These are phyloP conservation scores for Eristalis pertinax DNA, from an alignment of 2,888 invertebrate species.

Conservation along the genomic window DNA sequence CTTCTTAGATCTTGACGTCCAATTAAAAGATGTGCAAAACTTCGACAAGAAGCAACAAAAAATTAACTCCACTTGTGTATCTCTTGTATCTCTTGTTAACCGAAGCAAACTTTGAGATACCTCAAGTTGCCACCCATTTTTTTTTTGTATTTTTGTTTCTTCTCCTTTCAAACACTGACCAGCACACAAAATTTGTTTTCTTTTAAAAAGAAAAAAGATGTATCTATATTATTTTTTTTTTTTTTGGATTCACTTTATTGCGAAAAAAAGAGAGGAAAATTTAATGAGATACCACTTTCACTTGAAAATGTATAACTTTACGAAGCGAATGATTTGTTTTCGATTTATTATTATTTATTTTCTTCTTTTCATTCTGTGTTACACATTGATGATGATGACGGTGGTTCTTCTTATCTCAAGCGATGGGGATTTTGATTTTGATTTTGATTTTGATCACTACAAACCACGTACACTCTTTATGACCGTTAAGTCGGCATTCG, in stretches of 20 bases:
- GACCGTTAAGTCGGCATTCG: not conserved
- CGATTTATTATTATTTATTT: constrained; percentile 4
- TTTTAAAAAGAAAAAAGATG: constrained; percentile 35
- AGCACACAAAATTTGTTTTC: constrained; percentile 53
- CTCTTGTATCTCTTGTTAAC: constrained; percentile 12
- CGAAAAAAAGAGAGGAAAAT: constrained; percentile 21
- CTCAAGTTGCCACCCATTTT: constrained; percentile 38
- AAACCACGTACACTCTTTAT: not conserved
- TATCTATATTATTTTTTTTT: not conserved
- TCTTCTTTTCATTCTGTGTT: not conserved
- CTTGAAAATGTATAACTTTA: constrained; percentile 56
- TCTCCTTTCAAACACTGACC: constrained; percentile 39
- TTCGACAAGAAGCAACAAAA: not conserved
- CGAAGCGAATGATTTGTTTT: constrained; percentile 43
- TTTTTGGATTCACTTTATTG: constrained; percentile 35
- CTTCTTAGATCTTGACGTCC: constrained; percentile 64
- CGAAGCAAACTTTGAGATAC: constrained; percentile 16
- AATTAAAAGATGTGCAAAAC: constrained; percentile 45
- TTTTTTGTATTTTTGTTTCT: constrained; percentile 4
- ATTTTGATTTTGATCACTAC: not conserved
- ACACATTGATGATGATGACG: constrained; percentile 3
- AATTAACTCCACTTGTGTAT: not conserved
- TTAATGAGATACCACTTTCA: constrained; percentile 61
- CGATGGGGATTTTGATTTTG: not conserved
- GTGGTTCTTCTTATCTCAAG: not conserved